Base-by-base conservation (phyloP, 2,888 invertebrate species). In the Tubiluchus corallicola region DNA sequence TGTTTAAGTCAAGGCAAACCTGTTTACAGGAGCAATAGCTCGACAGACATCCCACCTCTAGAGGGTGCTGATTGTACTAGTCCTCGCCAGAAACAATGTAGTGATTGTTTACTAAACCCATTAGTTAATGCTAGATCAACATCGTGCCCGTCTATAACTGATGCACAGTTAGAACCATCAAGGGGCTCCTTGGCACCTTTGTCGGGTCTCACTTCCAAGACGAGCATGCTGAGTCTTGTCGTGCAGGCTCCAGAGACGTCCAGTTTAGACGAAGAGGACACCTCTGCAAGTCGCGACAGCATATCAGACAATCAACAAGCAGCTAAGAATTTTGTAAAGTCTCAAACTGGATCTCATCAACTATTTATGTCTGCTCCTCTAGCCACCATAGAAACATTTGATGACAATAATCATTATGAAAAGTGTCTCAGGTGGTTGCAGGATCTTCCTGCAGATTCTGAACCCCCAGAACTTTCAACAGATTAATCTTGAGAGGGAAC, bases 321-420 rank as follows among this genome's bases (percentile, higher is more conserved):
- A n/a, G 29, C 29, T n/a, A n/a, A n/a, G n/a, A n/a, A n/a, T n/a
- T n/a, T n/a, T n/a, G 29, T 29, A n/a, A 29, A 29, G 29, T 9
- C n/a, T 9, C 29, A 9, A n/a, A 9, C 29, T n/a, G 29, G 29
- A 9, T 29, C 9, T 29, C 29, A 9, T 9, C 29, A 9, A n/a
- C 29, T 29, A 9, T 9, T 9, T n/a, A 29, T 29, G 9, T 29
- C 29, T 9, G 29, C 29, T 9, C 29, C 29, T 9, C 29, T 29
- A n/a, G 29, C 29, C 9, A 29, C 29, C 29, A 29, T 29, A 9
- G 29, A 29, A n/a, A 29, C n/a, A n/a, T 29, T 29, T n/a, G 29
- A 29, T n/a, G 29, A 29, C 29, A 29, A n/a, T n/a, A n/a, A n/a
- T n/a, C 29, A 29, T 9, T 29, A 29, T n/a, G 29, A 29, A n/a